A percentile compares a stretch with the other conserved stretches of the same genome.
Evolutionary conservation across 2,888 invertebrate genomes (phyloP).

Genomic region (Sminthurides aquaticus): DNA sequence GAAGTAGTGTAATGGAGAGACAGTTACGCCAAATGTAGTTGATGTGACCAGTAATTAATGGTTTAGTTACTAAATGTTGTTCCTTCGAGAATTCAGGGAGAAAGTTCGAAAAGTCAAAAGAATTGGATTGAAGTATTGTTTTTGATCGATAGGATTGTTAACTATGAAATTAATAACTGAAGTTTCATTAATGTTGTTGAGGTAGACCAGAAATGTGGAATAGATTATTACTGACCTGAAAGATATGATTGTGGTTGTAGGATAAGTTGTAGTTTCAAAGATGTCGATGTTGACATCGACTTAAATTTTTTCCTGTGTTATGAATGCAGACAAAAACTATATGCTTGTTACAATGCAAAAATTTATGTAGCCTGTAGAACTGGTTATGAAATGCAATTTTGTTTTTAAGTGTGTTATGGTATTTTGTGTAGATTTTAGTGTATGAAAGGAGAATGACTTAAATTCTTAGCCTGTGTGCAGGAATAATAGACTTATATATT

Average conservation of each 20-base stretch:
- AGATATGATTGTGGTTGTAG: no score
- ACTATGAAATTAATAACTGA: no score
- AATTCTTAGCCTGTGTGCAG: no score
- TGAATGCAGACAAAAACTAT: not conserved
- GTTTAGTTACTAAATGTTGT: not conserved
- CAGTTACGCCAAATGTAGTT: not conserved
- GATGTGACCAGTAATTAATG: not conserved
- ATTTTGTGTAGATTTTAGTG: no score
- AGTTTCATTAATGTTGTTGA: not conserved
- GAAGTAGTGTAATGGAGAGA: not conserved
- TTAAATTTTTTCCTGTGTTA: not conserved
- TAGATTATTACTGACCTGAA: no score
- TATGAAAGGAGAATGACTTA: no score
- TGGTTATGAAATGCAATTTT: not conserved
- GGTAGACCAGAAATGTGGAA: not conserved
- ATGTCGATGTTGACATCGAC: not conserved
- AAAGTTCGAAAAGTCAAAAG: no score
- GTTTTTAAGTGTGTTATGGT: no score
- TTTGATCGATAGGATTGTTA: no score
- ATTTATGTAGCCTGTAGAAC: not conserved
- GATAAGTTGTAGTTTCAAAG: not conserved
- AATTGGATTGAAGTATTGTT: not conserved
- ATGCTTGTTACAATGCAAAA: no score
- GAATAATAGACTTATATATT: no score
- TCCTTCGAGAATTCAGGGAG: not conserved